These are phyloP conservation scores for Sebastes oblongus DNA, from an alignment of 2,797 vertebrate genomes.

Conservation along the genomic window DNA sequence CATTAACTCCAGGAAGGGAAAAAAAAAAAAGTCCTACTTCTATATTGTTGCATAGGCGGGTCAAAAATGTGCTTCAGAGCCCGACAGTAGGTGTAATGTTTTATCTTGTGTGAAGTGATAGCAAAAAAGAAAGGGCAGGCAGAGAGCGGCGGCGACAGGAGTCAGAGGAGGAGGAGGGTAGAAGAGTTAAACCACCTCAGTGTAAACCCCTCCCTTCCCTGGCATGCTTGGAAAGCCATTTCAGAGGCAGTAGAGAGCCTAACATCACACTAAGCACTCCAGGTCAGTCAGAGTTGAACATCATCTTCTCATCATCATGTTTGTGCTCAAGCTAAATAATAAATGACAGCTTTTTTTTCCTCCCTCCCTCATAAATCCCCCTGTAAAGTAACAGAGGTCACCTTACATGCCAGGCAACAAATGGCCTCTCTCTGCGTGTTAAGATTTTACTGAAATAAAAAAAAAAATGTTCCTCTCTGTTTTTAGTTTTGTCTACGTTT, in stretches of 20 bases:
- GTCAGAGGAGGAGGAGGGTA: conserved; percentile 27
- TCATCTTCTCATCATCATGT: conserved; percentile 89
- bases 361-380: conserved; percentile 55
- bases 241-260: conserved; percentile 81
- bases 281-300: conserved; percentile 88
- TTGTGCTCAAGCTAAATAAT: conserved; percentile 88
- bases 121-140: conserved; percentile 23
- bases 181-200: conserved; percentile 50
- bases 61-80: conserved; percentile 38
- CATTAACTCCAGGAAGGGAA: conserved; percentile 62
- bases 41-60: conserved; percentile 36
- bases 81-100: conserved; percentile 37
- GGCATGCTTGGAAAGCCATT: conserved; percentile 80
- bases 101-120: conserved; percentile 45
- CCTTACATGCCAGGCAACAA: conserved; percentile 73
- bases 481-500: conserved; percentile 44
- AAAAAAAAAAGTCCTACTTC: conserved; percentile 11
- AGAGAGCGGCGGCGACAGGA: conserved; percentile 52
- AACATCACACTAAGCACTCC: conserved; percentile 83
- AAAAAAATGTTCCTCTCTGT: not conserved
- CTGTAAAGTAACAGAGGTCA: conserved; percentile 80
- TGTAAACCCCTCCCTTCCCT: conserved; percentile 58
- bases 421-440: conserved; percentile 67
- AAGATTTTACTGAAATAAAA: conserved; percentile 75
- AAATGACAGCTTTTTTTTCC: conserved; percentile 77